Evolutionary conservation across 2,888 invertebrate genomes (phyloP), one percentile per base, ranked within the genome.

Genomic region (Sesia bembeciformis): DNA sequence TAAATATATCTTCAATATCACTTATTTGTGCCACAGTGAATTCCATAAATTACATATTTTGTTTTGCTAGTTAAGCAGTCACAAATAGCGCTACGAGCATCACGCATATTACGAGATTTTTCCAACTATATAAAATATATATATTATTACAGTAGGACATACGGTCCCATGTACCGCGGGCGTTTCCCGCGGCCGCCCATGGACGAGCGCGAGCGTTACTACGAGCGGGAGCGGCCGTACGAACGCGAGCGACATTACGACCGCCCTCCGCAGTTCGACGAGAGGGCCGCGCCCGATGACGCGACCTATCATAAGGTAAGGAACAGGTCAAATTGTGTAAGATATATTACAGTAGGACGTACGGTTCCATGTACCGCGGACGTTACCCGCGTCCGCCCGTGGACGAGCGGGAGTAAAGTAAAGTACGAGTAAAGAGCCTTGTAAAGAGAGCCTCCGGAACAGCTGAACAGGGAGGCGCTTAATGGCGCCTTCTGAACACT

Each of bases 141-240:
- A 43, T 46, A 3, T 8, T 8, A 46, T 50, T 50, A 4, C 39
- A 57, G 51, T 51, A 65, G 69, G 4, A 67, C 78, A 1, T 86
- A 81, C 65, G 86, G 84, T 0, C 74, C 78, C 1, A 72, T 81
- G 81, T 83, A 79, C 64, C 85, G 86, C 53, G 82, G 72, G 0
- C 74, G 84, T 8, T 72, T 76, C 62, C 76, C 76, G 8, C 72
- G 74, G 3, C 68, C 67, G 7, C 60, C 66, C 39, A 49, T 58
- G 8, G 84, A 83, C 56, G 87, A 86, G 56, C 82, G 86, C 58
- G 86, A 84, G 63, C 54, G 58, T 3, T 61, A 56, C 57, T 58
- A 46, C 53, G 58, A 59, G 52, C 54, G 58, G 38, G 57, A 60
- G 57, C 77, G 83, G 0, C n/a, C n/a, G 4, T 83, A 72, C 67